These are phyloP conservation scores for Castor canadensis DNA, from an alignment of 2,113 vertebrate species.

Conservation along the genomic window DNA sequence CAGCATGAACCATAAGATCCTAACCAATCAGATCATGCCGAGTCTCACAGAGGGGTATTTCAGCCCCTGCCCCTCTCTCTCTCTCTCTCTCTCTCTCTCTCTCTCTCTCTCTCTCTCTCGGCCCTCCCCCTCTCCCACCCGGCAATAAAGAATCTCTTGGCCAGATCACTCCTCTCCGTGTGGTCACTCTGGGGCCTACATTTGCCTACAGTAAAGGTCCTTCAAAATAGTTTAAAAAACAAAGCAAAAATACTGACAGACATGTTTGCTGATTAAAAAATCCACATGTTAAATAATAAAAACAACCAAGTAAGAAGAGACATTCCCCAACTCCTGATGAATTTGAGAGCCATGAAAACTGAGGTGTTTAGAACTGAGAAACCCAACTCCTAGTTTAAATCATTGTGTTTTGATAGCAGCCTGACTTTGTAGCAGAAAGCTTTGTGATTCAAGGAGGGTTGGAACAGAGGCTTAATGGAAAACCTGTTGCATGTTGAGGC, in stretches of 20 bases:
- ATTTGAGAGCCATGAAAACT: conserved; percentile 26
- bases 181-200: no score
- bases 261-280: neutral
- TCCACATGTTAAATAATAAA: conserved; percentile 14
- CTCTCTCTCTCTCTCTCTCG: no score
- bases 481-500: neutral
- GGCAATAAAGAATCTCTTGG: no score
- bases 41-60: no score
- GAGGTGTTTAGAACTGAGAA: neutral
- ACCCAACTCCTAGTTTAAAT: neutral
- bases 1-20: no score
- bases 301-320: neutral
- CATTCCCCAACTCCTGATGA: neutral
- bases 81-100: no score
- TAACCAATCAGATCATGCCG: no score
- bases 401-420: neutral
- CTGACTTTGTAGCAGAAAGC: conserved; percentile 15
- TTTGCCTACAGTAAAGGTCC: no score
- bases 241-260: neutral
- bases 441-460: conserved; percentile 48
- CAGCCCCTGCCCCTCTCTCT: no score
- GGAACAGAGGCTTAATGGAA: neutral
- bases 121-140: no score
- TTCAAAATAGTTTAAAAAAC: neutral
- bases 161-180: no score